Conservation (phyloP, 2,113 vertebrate genomes). For the Xiphophorus hellerii region DNA sequence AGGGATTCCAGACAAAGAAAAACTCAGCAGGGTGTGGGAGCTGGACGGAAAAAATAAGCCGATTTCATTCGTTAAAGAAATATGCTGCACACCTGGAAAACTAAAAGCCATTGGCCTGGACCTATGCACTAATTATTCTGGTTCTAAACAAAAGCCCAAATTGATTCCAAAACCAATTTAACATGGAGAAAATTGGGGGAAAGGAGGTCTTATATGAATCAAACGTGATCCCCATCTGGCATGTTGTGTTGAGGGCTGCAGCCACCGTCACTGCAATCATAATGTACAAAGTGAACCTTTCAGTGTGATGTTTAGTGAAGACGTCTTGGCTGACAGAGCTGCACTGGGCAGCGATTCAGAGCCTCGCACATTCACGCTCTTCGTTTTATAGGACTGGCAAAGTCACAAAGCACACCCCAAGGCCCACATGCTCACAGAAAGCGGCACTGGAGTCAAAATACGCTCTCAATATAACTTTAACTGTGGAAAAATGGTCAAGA, state of each 20-base stretch:
- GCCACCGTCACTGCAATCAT: conserved; percentile 10
- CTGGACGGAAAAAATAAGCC: conserved; percentile 33
- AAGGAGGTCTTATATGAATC: conserved; percentile 36
- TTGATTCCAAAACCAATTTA: conserved; percentile 32
- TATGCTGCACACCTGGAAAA: conserved; percentile 51
- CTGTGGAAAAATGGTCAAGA: background rate
- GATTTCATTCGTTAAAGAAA: conserved; percentile 42
- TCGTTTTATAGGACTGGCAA: conserved; percentile 41
- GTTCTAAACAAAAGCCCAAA: conserved; percentile 24
- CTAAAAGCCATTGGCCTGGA: conserved; percentile 24
- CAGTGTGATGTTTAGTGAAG: conserved; percentile 51
- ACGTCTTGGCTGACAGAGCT: conserved; percentile 43
- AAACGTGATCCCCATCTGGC: conserved; percentile 58
- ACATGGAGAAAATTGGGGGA: conserved; percentile 7
- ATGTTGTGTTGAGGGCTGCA: background rate
- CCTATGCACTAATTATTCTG: conserved; percentile 6
- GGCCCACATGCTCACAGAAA: conserved; percentile 1
- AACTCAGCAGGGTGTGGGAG: conserved; percentile 34
- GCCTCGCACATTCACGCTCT: conserved; percentile 46
- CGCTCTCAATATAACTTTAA: background rate
- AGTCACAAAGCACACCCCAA: conserved; percentile 28
- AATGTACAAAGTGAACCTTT: conserved; percentile 41
- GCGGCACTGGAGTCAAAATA: background rate
- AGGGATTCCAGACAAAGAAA: conserved; percentile 43
- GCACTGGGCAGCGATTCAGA: conserved; percentile 47